Evolutionary conservation across 2,888 invertebrate genomes (phyloP).

Genomic region (Bellardia bayeri): DNA sequence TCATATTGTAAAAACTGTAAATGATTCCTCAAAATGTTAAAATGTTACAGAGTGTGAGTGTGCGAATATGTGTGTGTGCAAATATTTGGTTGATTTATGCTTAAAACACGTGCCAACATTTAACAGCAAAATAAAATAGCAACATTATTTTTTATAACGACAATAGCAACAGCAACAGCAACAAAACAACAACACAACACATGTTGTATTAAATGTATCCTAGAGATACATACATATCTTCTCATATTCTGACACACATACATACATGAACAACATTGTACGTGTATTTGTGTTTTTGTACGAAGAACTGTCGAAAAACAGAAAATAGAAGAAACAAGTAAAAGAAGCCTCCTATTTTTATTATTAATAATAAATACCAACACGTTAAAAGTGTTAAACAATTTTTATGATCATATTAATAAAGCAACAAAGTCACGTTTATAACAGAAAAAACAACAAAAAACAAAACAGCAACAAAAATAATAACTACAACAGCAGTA

Average conservation of each 20-base stretch:
- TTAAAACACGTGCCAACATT: conserved; percentile 68
- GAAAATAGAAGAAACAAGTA: conserved; percentile 17
- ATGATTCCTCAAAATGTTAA: neutral
- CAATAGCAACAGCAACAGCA: conserved; percentile 26
- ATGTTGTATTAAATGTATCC: conserved; percentile 66
- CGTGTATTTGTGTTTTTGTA: conserved; percentile 7
- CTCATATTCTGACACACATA: neutral
- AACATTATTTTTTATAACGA: conserved; percentile 66
- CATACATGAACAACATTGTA: neutral
- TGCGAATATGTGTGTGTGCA: neutral
- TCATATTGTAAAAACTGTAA: neutral
- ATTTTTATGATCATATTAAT: conserved; percentile 78
- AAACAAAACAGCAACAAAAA: conserved; percentile 26
- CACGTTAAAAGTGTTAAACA: conserved; percentile 76
- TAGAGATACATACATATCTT: conserved; percentile 33
- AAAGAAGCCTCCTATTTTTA: conserved; percentile 63
- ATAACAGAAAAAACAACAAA: conserved; percentile 46
- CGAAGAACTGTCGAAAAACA: conserved; percentile 1
- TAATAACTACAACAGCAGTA: conserved; percentile 26
- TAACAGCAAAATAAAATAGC: conserved; percentile 69
- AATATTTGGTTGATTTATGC: conserved; percentile 68
- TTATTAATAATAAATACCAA: conserved; percentile 75
- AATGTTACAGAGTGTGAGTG: neutral
- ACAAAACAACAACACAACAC: conserved; percentile 46
- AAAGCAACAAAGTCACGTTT: conserved; percentile 78